Percentiles rank a stretch among this genome's conserved stretches.
phyloP scores from a whole-genome alignment of 2,888 invertebrate species.

The Tetramorium bicarinatum region DNA sequence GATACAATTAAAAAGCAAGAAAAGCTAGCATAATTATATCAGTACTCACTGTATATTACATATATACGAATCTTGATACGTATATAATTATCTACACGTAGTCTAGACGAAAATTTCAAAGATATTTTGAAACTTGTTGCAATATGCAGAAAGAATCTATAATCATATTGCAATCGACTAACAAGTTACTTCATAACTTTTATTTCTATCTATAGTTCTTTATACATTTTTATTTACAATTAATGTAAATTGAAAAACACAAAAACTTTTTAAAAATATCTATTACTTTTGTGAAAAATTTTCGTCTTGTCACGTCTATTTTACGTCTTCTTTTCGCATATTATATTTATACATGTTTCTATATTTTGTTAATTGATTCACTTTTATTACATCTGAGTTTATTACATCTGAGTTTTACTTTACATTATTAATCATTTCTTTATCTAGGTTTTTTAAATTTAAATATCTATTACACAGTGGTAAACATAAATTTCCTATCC shows the following conservation, averaged over 20 bases:
- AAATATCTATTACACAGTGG: background rate
- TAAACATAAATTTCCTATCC: background rate
- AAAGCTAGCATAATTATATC: background rate
- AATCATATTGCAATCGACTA: background rate
- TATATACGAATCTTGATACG: too few species aligned
- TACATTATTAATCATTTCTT: background rate
- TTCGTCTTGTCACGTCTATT: background rate
- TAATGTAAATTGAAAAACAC: background rate
- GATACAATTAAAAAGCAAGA: slow-evolving; percentile 23
- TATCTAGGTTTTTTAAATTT: background rate
- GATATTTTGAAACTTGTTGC: background rate
- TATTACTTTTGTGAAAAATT: background rate
- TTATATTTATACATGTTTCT: background rate
- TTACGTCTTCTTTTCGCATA: background rate
- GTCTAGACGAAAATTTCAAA: slow-evolving; percentile 1
- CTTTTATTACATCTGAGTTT: background rate
- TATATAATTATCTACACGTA: background rate
- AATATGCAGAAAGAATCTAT: background rate
- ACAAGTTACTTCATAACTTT: background rate
- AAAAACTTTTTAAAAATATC: slow-evolving; percentile 1
- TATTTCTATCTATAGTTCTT: background rate
- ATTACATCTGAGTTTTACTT: background rate
- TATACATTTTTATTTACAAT: background rate
- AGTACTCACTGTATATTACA: background rate
- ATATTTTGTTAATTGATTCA: background rate